phyloP scores from a whole-genome alignment of 2,113 vertebrate genomes.

The Synodontis membranacea region DNA sequence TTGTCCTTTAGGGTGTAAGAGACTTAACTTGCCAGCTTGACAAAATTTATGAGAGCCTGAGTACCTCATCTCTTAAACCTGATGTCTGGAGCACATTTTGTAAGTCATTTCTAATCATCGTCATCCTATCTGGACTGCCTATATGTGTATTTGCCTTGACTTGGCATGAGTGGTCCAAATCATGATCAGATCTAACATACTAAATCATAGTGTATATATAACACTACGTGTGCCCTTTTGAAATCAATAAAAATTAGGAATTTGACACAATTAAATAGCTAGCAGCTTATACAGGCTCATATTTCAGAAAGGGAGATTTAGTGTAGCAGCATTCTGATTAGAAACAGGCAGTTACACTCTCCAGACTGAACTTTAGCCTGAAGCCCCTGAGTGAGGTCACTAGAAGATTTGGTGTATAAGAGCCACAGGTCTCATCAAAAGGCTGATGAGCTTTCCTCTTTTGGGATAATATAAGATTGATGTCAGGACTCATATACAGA shows the following conservation, averaged over 20 bases:
- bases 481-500: conserved; percentile 19
- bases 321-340: conserved; percentile 31
- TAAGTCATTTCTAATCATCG: conserved; percentile 58
- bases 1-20: conserved; percentile 11
- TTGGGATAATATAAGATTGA: background rate
- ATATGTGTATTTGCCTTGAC: conserved; percentile 54
- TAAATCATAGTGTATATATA: conserved; percentile 40
- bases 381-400: conserved; percentile 16
- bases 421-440: background rate
- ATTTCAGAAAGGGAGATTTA: conserved; percentile 21
- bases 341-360: conserved; percentile 29
- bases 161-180: conserved; percentile 48
- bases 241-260: conserved; percentile 50
- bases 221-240: conserved; percentile 44
- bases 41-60: conserved; percentile 41
- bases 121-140: conserved; percentile 45
- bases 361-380: background rate
- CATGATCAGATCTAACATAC: conserved; percentile 33
- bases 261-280: conserved; percentile 58
- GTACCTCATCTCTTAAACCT: conserved; percentile 13
- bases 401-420: background rate
- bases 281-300: conserved; percentile 31
- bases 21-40: conserved; percentile 49
- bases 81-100: conserved; percentile 64
- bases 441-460: background rate